A percentile compares a stretch with the other conserved stretches of the same genome.
Conservation (phyloP, 2,797 vertebrate genomes). For the Lepilemur septentrionalis region DNA sequence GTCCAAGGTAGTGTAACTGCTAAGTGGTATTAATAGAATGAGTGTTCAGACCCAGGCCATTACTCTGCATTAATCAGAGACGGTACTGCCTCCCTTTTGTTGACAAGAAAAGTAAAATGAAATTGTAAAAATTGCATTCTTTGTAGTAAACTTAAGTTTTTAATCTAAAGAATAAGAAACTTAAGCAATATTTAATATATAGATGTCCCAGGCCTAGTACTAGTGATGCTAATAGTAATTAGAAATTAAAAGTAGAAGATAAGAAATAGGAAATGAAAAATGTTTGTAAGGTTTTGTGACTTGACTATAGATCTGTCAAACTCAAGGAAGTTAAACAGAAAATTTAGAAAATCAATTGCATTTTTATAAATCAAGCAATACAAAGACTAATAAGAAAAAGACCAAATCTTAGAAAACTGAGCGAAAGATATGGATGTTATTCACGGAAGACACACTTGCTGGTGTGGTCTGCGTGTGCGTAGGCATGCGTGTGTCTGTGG, state of each 20-base stretch:
- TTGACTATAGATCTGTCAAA: not conserved
- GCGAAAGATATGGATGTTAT: not conserved
- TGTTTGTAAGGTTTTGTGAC: not conserved
- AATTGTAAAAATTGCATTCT: not conserved
- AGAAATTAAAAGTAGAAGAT: not conserved
- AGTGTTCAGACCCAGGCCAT: not conserved
- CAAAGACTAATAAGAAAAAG: not conserved
- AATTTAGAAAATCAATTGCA: not conserved
- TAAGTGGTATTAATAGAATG: not conserved
- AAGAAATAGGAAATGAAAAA: not conserved
- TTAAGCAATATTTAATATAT: not conserved
- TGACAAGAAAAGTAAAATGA: constrained; percentile 22
- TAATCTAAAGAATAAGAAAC: not conserved
- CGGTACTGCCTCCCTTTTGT: not conserved
- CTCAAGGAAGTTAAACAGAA: not conserved
- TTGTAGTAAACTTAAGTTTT: constrained; percentile 17
- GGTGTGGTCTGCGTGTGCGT: not conserved
- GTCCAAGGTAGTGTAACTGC: not conserved
- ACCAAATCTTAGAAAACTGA: not conserved
- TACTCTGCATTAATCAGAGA: not conserved
- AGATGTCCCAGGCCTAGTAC: not conserved
- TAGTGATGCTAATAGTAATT: not conserved
- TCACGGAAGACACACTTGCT: not conserved
- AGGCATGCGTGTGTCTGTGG: not conserved
- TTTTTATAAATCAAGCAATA: not conserved